These are phyloP conservation scores for Myathropa florea DNA, from an alignment of 2,888 invertebrate genomes.

Conservation along the genomic window DNA sequence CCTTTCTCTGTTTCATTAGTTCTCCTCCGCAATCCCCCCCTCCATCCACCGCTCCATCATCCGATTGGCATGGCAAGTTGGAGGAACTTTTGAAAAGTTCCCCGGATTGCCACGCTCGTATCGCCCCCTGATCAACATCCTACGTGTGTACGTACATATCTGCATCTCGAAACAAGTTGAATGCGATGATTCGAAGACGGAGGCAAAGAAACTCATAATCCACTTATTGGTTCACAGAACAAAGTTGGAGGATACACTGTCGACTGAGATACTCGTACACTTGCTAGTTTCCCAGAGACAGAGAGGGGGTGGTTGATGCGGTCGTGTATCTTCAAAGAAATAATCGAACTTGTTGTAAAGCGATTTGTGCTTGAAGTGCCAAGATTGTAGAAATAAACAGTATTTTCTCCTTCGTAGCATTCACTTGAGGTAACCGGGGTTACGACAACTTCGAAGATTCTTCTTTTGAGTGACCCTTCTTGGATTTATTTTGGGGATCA, in stretches of 20 bases:
- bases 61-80: too few species aligned
- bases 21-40: not conserved
- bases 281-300: not conserved
- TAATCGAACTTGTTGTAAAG: slow-evolving; percentile 13
- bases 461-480: not conserved
- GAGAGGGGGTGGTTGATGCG: not conserved
- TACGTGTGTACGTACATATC: not conserved
- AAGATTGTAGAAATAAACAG: not conserved
- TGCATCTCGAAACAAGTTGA: not conserved
- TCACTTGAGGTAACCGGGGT: not conserved
- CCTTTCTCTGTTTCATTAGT: not conserved
- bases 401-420: not conserved
- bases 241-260: not conserved
- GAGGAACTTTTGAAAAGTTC: not conserved
- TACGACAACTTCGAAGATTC: not conserved
- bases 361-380: slow-evolving; percentile 1
- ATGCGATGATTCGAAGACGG: not conserved
- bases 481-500: not conserved
- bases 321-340: not conserved
- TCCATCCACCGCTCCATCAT: not conserved
- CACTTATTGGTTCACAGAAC: slow-evolving; percentile 23
- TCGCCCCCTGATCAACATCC: not conserved
- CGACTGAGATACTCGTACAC: slow-evolving; percentile 15
- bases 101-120: not conserved
- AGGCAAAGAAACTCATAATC: slow-evolving; percentile 8